Percentiles rank a stretch among this genome's conserved stretches.
phyloP scores from a whole-genome alignment of 2,888 invertebrate species.

The Macrosoma leucophasiata region DNA sequence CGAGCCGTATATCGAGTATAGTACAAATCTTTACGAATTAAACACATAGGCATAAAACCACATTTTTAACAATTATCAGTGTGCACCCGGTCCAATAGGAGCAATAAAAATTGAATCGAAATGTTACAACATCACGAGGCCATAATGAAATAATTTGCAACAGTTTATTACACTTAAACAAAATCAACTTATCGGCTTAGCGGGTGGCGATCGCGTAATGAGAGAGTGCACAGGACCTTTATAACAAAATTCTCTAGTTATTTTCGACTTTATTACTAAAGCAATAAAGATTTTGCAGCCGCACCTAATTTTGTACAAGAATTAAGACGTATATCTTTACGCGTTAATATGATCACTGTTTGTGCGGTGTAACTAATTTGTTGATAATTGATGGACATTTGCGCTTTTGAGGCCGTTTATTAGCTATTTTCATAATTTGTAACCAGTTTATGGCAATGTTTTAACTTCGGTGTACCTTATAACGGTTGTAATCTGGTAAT shows the following conservation, averaged over 20 bases:
- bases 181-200: slow-evolving; percentile 55
- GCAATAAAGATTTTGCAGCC: slow-evolving; percentile 4
- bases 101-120: slow-evolving; percentile 36
- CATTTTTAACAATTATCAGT: no score
- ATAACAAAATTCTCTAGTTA: slow-evolving; percentile 21
- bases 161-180: slow-evolving; percentile 55
- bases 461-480: no score
- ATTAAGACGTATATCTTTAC: slow-evolving; percentile 39
- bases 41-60: no score
- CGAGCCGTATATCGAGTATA: no score
- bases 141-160: slow-evolving; percentile 60
- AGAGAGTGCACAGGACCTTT: slow-evolving; percentile 35
- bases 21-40: no score
- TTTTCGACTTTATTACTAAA: slow-evolving; percentile 33
- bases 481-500: no score
- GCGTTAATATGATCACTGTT: slow-evolving; percentile 38
- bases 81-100: no score
- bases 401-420: no score
- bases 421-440: no score
- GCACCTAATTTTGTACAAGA: slow-evolving; percentile 23
- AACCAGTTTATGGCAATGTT: no score
- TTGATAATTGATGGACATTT: slow-evolving; percentile 43
- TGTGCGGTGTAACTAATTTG: slow-evolving; percentile 43
- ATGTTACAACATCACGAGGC: slow-evolving; percentile 33
- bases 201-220: slow-evolving; percentile 61